Evolutionary conservation across 2,797 vertebrate species (phyloP).

Genomic region (Babyrousa celebensis): DNA sequence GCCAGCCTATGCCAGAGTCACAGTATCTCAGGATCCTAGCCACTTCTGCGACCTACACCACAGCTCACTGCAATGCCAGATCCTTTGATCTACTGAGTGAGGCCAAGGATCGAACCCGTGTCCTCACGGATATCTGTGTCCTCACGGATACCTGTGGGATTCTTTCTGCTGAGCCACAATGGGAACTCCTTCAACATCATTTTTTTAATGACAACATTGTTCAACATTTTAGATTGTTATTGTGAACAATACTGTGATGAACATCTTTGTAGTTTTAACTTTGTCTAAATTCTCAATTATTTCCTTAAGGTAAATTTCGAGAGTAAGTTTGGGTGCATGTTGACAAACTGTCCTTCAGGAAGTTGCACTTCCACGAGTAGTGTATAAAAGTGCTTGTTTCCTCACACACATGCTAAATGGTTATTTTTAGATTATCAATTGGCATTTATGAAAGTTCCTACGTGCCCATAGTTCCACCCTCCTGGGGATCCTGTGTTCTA

Average conservation of each 20-base stretch:
- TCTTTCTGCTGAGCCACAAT: neutral
- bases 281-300: conserved; percentile 58
- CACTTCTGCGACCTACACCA: no score
- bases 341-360: neutral
- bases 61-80: no score
- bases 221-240: conserved; percentile 14
- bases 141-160: no score
- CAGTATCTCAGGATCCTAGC: no score
- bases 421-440: neutral
- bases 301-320: conserved; percentile 40
- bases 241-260: neutral
- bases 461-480: neutral
- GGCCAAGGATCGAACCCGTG: no score
- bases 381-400: neutral
- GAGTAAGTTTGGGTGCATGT: neutral
- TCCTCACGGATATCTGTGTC: no score
- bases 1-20: no score
- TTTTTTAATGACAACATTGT: conserved; percentile 33
- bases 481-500: neutral
- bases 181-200: neutral
- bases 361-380: neutral
- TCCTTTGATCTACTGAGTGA: no score
- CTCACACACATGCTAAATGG: neutral
- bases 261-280: conserved; percentile 46
- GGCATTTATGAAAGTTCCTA: neutral